phyloP scores from a whole-genome alignment of 2,797 vertebrate species.

The Anabacerthia variegaticeps region DNA sequence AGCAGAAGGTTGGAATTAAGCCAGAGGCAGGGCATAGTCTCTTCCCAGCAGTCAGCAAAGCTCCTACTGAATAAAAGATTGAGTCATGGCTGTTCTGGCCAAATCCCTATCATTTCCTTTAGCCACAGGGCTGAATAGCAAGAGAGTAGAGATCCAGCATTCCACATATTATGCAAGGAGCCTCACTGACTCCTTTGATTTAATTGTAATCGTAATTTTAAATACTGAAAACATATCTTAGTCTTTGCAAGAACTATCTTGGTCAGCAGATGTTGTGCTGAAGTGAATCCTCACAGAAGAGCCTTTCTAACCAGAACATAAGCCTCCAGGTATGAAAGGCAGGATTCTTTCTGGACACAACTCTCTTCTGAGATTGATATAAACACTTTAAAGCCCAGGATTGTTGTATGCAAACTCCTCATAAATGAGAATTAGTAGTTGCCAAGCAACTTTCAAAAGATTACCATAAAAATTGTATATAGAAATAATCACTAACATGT shows the following conservation, averaged over 20 bases:
- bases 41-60: not conserved
- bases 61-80: not conserved
- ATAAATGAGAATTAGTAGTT: not conserved
- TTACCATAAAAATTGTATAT: not conserved
- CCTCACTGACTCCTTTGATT: not conserved
- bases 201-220: not conserved
- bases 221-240: not conserved
- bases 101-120: not conserved
- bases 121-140: not conserved
- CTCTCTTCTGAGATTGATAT: not conserved
- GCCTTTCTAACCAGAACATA: not conserved
- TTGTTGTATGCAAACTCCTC: not conserved
- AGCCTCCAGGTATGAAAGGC: not conserved
- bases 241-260: not conserved
- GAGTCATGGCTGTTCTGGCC: not conserved
- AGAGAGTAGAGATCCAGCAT: not conserved
- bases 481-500: not conserved
- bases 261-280: not conserved
- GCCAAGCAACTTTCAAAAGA: slow-evolving; percentile 10
- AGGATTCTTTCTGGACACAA: not conserved
- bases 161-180: not conserved
- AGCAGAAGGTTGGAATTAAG: not conserved
- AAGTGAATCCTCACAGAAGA: not conserved
- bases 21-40: not conserved
- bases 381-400: not conserved